A percentile compares a stretch with the other conserved stretches of the same genome.
Evolutionary conservation across 53 echinoderm and acorn worm genomes (phyloP).

Genomic region (Arbacia lixula): DNA sequence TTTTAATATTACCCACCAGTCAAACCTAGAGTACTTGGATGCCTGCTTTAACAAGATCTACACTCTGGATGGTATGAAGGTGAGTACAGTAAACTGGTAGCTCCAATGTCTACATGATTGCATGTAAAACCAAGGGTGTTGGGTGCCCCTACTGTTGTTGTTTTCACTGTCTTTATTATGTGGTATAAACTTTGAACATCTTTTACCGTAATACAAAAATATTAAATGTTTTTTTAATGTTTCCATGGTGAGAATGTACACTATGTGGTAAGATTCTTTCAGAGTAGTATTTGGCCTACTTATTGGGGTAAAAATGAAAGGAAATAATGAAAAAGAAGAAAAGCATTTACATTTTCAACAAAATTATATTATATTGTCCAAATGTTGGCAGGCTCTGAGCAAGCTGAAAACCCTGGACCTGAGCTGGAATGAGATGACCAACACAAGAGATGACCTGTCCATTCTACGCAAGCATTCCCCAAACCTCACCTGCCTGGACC

Average conservation of each 20-base stretch:
- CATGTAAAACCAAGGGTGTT: no score
- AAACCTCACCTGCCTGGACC: constrained; percentile 75
- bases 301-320: background rate
- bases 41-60: constrained; percentile 98
- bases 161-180: background rate
- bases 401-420: constrained; percentile 90
- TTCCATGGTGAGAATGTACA: no score
- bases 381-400: constrained; percentile 86
- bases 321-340: background rate
- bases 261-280: no score
- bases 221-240: no score
- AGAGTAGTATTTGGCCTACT: no score
- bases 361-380: no score
- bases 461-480: constrained; percentile 91
- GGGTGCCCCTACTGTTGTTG: background rate
- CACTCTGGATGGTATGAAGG: constrained; percentile 95
- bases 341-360: no score
- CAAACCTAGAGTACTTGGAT: constrained; percentile 86
- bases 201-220: no score
- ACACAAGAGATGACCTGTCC: constrained; percentile 94
- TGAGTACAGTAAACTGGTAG: constrained; percentile 12
- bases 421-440: constrained; percentile 99
- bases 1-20: constrained; percentile 35
- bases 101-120: background rate
- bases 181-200: no score